These are phyloP conservation scores for Rhamphomyia laevipes DNA, from an alignment of 2,888 invertebrate species.

Conservation along the genomic window DNA sequence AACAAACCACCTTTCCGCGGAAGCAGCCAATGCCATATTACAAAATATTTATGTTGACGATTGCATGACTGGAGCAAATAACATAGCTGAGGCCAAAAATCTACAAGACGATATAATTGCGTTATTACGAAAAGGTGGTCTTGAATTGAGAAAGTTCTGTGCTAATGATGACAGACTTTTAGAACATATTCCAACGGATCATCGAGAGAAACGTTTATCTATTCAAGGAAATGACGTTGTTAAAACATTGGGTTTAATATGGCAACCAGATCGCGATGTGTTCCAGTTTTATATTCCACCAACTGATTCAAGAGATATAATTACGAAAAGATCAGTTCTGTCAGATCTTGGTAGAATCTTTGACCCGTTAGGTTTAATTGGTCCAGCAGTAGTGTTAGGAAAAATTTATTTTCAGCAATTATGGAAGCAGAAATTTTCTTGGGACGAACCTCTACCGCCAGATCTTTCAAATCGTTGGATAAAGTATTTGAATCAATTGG, in stretches of 20 bases:
- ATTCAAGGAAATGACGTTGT: constrained; percentile 4
- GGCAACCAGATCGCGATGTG: constrained; percentile 5
- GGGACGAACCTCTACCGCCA: not conserved
- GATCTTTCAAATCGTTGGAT: not conserved
- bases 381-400: constrained; percentile 1
- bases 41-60: constrained; percentile 17
- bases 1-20: constrained; percentile 7
- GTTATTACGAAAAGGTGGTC: constrained; percentile 6
- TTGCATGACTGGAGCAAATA: constrained; percentile 13
- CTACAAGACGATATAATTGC: constrained; percentile 8
- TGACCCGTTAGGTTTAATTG: constrained; percentile 7
- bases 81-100: constrained; percentile 8
- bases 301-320: not conserved
- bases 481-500: not conserved
- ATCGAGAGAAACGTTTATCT: constrained; percentile 1
- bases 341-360: constrained; percentile 7
- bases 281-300: constrained; percentile 3
- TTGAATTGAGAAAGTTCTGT: constrained; percentile 14
- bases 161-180: constrained; percentile 10
- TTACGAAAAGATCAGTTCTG: constrained; percentile 1
- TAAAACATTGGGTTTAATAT: constrained; percentile 9
- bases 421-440: constrained; percentile 1
- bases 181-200: constrained; percentile 4
- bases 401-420: constrained; percentile 6
- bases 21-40: constrained; percentile 10